phyloP scores from a whole-genome alignment of 2,888 invertebrate genomes.

The Plutella xylostella region DNA sequence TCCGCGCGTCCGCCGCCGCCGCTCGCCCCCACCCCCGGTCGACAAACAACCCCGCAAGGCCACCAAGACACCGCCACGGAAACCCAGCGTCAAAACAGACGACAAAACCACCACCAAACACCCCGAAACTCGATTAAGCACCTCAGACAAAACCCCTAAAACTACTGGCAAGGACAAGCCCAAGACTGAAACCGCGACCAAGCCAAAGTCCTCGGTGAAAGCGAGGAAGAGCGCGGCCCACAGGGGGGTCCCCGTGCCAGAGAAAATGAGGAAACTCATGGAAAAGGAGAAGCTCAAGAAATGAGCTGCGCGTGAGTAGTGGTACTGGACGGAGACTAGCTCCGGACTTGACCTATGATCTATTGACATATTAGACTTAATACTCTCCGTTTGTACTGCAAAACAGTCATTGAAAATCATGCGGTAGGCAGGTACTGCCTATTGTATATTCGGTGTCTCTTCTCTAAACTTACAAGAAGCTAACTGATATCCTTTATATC shows the following conservation, averaged over 20 bases:
- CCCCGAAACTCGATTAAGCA: background rate
- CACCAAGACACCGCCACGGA: conserved; percentile 16
- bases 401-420: too few relatives aligned
- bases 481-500: too few relatives aligned
- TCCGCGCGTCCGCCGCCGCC: conserved; percentile 53
- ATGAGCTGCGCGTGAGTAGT: too few relatives aligned
- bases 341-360: too few relatives aligned
- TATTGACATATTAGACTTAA: too few relatives aligned
- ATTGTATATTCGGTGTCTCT: too few relatives aligned
- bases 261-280: conserved; percentile 43
- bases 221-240: conserved; percentile 31
- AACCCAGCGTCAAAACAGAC: conserved; percentile 20
- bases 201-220: conserved; percentile 21
- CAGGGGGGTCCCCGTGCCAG: conserved; percentile 49
- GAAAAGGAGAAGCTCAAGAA: conserved; percentile 33
- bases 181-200: conserved; percentile 12
- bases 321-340: too few relatives aligned
- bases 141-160: background rate
- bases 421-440: too few relatives aligned
- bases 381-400: too few relatives aligned
- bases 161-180: background rate
- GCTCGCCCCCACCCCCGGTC: conserved; percentile 36
- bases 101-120: background rate
- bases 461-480: too few relatives aligned
- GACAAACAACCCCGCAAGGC: conserved; percentile 16